Evolutionary conservation across 2,797 vertebrate genomes (phyloP).

Genomic region (Melanogrammus aeglefinus): DNA sequence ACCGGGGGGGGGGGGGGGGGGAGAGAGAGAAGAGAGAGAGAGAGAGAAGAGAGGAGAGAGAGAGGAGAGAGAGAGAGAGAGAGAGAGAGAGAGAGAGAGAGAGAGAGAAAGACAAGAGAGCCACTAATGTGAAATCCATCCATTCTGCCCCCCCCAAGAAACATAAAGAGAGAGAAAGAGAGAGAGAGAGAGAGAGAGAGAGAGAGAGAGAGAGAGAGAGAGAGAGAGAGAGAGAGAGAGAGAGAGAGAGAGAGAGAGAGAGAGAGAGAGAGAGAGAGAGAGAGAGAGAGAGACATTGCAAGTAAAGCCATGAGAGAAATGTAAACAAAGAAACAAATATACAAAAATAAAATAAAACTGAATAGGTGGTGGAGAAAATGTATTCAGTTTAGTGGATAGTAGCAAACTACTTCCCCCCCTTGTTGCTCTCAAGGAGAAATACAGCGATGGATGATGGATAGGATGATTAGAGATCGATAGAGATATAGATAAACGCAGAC

Average conservation of each 20-base stretch:
- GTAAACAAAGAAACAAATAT: background rate
- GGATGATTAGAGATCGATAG: too few relatives aligned
- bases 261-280: constrained; percentile 25
- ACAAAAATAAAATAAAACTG: background rate
- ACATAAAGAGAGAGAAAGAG: too few relatives aligned
- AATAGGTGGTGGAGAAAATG: background rate
- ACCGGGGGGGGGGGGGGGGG: constrained; percentile 42
- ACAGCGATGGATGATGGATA: background rate
- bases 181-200: constrained; percentile 7
- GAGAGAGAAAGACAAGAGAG: constrained; percentile 10
- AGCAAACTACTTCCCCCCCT: background rate
- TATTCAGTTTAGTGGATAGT: background rate
- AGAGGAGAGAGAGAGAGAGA: constrained; percentile 26
- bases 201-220: background rate
- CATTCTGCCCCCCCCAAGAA: too few relatives aligned
- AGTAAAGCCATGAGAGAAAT: background rate
- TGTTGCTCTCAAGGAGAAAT: background rate
- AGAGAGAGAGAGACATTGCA: background rate
- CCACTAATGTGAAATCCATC: too few relatives aligned
- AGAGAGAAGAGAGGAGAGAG: constrained; percentile 29
- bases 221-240: background rate
- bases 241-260: constrained; percentile 34
- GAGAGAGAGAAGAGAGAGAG: too few relatives aligned
- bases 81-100: constrained; percentile 29
- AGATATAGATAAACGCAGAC: background rate